Base-by-base conservation (phyloP, 2,888 invertebrate genomes). In the Erynnis tages region DNA sequence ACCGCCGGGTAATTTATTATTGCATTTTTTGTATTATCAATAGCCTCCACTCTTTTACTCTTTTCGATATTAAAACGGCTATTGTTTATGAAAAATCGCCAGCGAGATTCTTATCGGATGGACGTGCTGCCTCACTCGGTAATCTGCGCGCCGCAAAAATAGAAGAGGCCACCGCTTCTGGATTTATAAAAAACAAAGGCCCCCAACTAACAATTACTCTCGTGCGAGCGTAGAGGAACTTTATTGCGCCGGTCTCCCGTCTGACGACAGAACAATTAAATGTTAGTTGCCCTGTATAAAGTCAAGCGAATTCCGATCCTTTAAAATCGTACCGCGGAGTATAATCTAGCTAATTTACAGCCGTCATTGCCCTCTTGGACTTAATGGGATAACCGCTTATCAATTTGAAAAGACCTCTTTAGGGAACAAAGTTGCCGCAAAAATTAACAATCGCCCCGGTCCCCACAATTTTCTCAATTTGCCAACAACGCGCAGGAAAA, bases 11-110 rank as follows among this genome's bases (percentile, higher is more conserved):
- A 86, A 88, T 89, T 88, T 89, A 88, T 88, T 87, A 83, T 88
- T 83, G 80, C 79, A 79, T 87, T 88, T 89, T 88, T 89, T 88
- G 82, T 80, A 88, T 88, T 89, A 89, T 89, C 88, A 89, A 89
- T 88, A 85, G 85, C 85, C 73, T 69, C 71, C 71, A 40, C 53
- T 81, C 77, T 82, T 82, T 63, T 74, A 77, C 77, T 77, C 80
- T 80, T 87, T 84, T 72, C 73, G 76, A 81, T 84, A 87, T 86
- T 85, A 88, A 86, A 89, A 86, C 76, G 79, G 82, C 83, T 82
- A 89, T 89, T 89, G 88, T 89, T 87, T 86, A 86, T 85, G 83
- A 87, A 88, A 87, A 85, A 86, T 85, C 74, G 81, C 73, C 59
- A 63, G 59, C 54, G 56, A 73, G 88, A 87, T 87, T 75, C 67